Evolutionary conservation across 2,888 invertebrate species (phyloP).

Genomic region (Quadroppia sp.): DNA sequence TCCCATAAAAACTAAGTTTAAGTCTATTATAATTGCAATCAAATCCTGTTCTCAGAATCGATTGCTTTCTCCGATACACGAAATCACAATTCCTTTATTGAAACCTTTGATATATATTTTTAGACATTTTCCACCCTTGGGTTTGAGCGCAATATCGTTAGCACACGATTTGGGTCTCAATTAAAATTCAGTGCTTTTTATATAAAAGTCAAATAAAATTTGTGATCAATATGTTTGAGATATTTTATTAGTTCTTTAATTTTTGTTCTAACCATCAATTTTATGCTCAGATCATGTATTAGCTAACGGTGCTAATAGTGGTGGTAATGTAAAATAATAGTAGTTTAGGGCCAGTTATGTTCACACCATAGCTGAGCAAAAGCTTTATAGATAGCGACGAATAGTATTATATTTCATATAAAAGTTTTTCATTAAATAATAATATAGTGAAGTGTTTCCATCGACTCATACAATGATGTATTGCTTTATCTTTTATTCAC

Average conservation of each 20-base stretch:
- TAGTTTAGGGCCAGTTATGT: too few species aligned
- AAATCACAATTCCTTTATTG: not conserved
- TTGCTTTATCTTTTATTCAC: constrained; percentile 28
- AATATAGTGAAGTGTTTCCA: constrained; percentile 27
- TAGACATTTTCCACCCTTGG: too few species aligned
- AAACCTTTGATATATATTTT: constrained; percentile 6
- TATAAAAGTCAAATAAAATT: not conserved
- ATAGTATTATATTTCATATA: not conserved
- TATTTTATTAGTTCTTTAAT: constrained; percentile 1
- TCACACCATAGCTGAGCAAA: too few species aligned
- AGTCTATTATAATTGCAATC: not conserved
- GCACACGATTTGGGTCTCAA: constrained; percentile 23
- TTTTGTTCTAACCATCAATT: constrained; percentile 1
- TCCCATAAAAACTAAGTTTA: constrained; percentile 2
- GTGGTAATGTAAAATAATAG: not conserved
- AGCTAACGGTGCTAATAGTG: not conserved
- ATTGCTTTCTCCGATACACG: constrained; percentile 7
- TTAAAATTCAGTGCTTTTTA: not conserved
- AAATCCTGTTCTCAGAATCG: not conserved
- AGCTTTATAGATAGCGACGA: too few species aligned
- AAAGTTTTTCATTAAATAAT: not conserved
- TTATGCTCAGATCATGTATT: not conserved
- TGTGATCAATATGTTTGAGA: not conserved
- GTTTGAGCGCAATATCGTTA: not conserved
- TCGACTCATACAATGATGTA: constrained; percentile 14